Evolutionary conservation across 2,113 vertebrate species (phyloP), one percentile per base, ranked within the genome.

Genomic region (Gobiocypris rarus): DNA sequence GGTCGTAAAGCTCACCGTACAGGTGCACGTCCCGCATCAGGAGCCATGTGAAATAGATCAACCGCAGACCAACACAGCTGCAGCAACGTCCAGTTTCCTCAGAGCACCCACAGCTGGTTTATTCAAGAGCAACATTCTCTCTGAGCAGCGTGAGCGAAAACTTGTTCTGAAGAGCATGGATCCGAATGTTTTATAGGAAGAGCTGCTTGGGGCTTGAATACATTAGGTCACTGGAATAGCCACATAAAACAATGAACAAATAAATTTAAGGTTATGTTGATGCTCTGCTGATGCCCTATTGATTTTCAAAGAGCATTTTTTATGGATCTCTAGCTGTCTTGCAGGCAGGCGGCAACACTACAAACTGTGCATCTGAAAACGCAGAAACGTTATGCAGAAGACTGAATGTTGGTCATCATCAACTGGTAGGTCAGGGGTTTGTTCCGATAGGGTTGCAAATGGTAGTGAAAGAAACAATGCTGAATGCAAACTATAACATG

Each of bases 271-370:
- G 87, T 45, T 88, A 92, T 90, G 87, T 89, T 67, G 79, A 81
- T 86, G 63, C 86, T 81, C 87, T 88, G 85, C 86, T 86, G 82
- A 90, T 88, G 89, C 88, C 54, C 87, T 93, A 93, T 92, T 90
- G 91, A 91, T 93, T 93, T 90, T 75, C 85, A 78, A 89, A 88
- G 84, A 88, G 28, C 76, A 86, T 91, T 90, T 84, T 79, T 89
- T 88, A 91, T 90, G 88, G 76, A 86, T 85, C 76, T 87, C 88
- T 82, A 85, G 84, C 86, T 76, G 17, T 45, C 69, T 75, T 75
- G 73, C 45, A 19, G 52, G 17, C 41, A 22, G 59, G 77, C 2
- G 45, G 24, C 43, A n/a, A 4, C 3, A 19, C 22, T 31, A 54
- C 19, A 70, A 54, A 31, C 19, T 41, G 19, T 38, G 31, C 63